Evolutionary conservation across 2,797 vertebrate genomes (phyloP).

Genomic region (Carapus acus): DNA sequence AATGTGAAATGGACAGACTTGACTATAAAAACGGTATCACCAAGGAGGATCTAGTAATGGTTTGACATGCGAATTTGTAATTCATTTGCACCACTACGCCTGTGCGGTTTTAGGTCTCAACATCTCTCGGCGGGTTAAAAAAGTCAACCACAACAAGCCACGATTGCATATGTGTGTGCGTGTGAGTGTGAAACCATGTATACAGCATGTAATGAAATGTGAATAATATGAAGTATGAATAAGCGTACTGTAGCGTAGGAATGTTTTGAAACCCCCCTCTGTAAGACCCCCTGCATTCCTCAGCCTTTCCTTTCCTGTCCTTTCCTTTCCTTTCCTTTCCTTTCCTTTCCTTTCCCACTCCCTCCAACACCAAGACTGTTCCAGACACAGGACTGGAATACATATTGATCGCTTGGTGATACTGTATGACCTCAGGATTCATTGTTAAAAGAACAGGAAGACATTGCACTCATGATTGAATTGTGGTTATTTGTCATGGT

Average conservation of each 20-base stretch:
- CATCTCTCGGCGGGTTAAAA: no score
- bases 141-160: neutral
- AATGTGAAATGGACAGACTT: no score
- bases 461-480: conserved; percentile 28
- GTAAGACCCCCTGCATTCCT: conserved; percentile 63
- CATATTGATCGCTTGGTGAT: conserved; percentile 15
- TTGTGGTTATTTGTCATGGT: neutral
- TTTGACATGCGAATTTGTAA: neutral
- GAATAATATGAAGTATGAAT: conserved; percentile 54
- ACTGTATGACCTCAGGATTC: conserved; percentile 16
- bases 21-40: neutral
- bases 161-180: conserved; percentile 17
- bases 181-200: neutral
- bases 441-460: neutral
- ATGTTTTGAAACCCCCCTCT: conserved; percentile 59
- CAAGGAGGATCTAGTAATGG: neutral
- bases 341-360: no score
- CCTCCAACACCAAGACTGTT: conserved; percentile 10
- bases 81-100: neutral
- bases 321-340: conserved; percentile 28
- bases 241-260: conserved; percentile 49
- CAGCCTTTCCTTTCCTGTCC: conserved; percentile 30
- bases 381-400: conserved; percentile 30
- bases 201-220: conserved; percentile 31
- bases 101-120: neutral